Conservation (phyloP, 2,113 vertebrate species). For the Ancistrus triradiatus region DNA sequence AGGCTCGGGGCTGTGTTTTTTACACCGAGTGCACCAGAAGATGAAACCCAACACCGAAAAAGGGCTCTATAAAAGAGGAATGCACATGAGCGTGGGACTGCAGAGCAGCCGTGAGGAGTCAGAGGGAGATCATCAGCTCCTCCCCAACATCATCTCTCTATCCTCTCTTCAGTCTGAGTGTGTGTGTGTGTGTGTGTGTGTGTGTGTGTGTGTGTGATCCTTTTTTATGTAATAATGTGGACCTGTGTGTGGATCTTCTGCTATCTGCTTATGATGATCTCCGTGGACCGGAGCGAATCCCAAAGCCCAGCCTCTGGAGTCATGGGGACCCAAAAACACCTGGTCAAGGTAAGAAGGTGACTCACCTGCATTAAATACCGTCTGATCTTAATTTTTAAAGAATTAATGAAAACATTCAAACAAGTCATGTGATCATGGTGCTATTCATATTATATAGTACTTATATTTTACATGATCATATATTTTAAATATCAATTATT, state of each 20-base stretch:
- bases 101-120: not conserved
- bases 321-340: not conserved
- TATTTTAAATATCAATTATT: too few relatives aligned
- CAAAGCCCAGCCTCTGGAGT: not conserved
- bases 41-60: not conserved
- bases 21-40: not conserved
- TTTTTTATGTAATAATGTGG: not conserved
- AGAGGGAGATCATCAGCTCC: not conserved
- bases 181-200: not conserved
- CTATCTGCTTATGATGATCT: not conserved
- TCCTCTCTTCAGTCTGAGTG: not conserved
- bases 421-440: too few relatives aligned
- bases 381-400: too few relatives aligned
- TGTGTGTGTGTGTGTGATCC: not conserved
- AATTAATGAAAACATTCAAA: too few relatives aligned
- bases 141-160: too few relatives aligned
- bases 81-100: not conserved
- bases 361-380: too few relatives aligned
- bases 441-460: too few relatives aligned
- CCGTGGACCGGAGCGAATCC: not conserved
- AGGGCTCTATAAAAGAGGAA: not conserved
- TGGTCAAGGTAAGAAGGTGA: constrained; percentile 3
- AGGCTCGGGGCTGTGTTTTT: not conserved
- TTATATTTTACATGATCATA: too few relatives aligned
- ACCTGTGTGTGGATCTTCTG: not conserved